Evolutionary conservation across 2,888 invertebrate genomes (phyloP).

Genomic region (Pyrrhosoma nymphula): DNA sequence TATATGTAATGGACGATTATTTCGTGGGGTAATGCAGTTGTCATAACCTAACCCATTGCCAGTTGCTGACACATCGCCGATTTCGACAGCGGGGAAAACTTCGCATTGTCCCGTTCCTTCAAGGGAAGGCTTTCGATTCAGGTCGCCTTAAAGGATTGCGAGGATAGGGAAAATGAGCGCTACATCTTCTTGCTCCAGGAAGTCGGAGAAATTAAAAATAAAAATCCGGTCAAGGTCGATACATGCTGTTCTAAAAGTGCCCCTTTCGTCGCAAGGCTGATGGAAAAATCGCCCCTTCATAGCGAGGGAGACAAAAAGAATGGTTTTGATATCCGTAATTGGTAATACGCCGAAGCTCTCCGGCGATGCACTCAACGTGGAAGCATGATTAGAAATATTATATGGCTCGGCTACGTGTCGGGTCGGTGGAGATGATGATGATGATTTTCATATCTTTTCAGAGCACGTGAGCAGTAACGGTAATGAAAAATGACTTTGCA

Average conservation of each 20-base stretch:
- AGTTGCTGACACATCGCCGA: neutral
- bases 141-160: neutral
- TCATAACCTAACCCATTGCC: neutral
- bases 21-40: neutral
- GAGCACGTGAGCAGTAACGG: neutral
- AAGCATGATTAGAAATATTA: neutral
- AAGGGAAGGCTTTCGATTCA: neutral
- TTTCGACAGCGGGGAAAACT: slow-evolving; percentile 13
- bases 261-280: neutral
- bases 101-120: neutral
- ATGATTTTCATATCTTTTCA: neutral
- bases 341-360: neutral
- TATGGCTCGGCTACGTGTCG: neutral
- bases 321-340: neutral
- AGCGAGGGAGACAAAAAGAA: neutral
- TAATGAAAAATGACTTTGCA: neutral
- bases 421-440: neutral
- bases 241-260: neutral
- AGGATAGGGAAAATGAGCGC: neutral
- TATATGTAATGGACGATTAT: neutral
- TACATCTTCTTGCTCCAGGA: slow-evolving; percentile 13
- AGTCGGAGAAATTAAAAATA: neutral
- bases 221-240: neutral
- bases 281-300: neutral
- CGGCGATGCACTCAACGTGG: neutral